Evolutionary conservation across 2,113 vertebrate genomes (phyloP).

Genomic region (Zosterops hypoxanthus): DNA sequence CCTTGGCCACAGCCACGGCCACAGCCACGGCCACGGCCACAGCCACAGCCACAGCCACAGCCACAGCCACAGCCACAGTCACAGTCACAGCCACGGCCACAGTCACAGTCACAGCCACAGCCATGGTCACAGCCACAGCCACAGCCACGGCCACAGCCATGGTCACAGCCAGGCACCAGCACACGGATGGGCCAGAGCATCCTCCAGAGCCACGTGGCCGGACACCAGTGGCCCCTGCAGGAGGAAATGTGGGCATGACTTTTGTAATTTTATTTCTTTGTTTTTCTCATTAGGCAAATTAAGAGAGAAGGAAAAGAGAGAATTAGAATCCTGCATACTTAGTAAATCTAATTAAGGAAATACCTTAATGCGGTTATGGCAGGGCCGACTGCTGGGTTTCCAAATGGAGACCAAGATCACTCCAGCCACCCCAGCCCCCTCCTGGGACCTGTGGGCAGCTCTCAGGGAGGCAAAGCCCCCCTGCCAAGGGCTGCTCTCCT

Average conservation of each 20-base stretch:
- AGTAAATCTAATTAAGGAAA: slow-evolving; percentile 45
- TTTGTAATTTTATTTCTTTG: neutral
- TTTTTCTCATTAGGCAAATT: slow-evolving; percentile 40
- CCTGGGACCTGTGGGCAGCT: neutral
- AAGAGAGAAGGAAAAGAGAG: neutral
- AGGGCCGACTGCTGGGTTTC: neutral
- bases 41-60: too few relatives aligned
- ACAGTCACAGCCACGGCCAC: too few relatives aligned
- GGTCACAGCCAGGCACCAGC: fast-evolving
- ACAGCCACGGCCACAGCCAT: neutral
- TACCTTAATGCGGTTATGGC: slow-evolving; percentile 1
- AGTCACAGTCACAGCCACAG: too few relatives aligned
- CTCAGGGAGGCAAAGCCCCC: neutral
- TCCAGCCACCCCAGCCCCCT: neutral
- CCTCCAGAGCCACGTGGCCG: fast-evolving
- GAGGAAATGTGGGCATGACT: fast-evolving
- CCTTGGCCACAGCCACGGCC: neutral
- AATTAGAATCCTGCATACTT: slow-evolving; percentile 17
- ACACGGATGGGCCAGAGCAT: fast-evolving
- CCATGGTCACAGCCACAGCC: too few relatives aligned
- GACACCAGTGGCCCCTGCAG: neutral
- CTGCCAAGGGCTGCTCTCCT: neutral
- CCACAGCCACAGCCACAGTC: too few relatives aligned
- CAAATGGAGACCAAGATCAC: neutral
- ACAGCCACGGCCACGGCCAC: too few relatives aligned